phyloP scores from a whole-genome alignment of 37 sponge, comb jelly and placozoan genomes.

The Cladorhizidae sp. region DNA sequence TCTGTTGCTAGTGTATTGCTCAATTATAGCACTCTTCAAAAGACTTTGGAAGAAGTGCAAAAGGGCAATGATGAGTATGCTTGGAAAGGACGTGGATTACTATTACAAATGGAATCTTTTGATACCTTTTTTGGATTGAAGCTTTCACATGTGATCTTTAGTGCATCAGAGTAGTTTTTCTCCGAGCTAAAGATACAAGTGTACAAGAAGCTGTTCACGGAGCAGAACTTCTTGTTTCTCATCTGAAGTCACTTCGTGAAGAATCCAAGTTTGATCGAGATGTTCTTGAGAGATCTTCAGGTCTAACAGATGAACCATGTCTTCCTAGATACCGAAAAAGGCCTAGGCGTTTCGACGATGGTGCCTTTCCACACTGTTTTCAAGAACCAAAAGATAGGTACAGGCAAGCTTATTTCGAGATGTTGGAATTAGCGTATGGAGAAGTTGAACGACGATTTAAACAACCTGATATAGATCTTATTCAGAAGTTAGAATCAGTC shows the following conservation, averaged over 20 bases:
- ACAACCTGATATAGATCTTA: slow-evolving; percentile 25
- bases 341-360: too few relatives aligned
- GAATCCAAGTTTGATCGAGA: slow-evolving; percentile 35
- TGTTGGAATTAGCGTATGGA: slow-evolving; percentile 21
- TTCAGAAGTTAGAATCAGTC: too few relatives aligned
- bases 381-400: slow-evolving; percentile 17
- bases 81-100: slow-evolving; percentile 32
- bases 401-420: slow-evolving; percentile 46
- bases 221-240: slow-evolving; percentile 27
- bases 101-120: slow-evolving; percentile 45
- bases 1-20: slow-evolving; percentile 33
- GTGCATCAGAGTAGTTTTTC: slow-evolving; percentile 26
- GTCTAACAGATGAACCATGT: slow-evolving; percentile 43
- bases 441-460: slow-evolving; percentile 49
- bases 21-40: slow-evolving; percentile 38
- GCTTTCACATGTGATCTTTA: slow-evolving; percentile 32
- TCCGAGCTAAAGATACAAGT: slow-evolving; percentile 14
- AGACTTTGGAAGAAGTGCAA: slow-evolving; percentile 38
- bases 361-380: slow-evolving; percentile 29
- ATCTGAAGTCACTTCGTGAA: slow-evolving; percentile 35
- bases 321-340: slow-evolving; percentile 32
- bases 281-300: background rate
- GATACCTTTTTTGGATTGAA: slow-evolving; percentile 61
- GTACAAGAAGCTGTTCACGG: slow-evolving; percentile 37
- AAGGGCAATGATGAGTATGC: slow-evolving; percentile 40